Percentiles rank a stretch among this genome's conserved stretches.
These are phyloP conservation scores for Acanthis flammea DNA, from an alignment of 2,797 vertebrate species.

Conservation along the genomic window DNA sequence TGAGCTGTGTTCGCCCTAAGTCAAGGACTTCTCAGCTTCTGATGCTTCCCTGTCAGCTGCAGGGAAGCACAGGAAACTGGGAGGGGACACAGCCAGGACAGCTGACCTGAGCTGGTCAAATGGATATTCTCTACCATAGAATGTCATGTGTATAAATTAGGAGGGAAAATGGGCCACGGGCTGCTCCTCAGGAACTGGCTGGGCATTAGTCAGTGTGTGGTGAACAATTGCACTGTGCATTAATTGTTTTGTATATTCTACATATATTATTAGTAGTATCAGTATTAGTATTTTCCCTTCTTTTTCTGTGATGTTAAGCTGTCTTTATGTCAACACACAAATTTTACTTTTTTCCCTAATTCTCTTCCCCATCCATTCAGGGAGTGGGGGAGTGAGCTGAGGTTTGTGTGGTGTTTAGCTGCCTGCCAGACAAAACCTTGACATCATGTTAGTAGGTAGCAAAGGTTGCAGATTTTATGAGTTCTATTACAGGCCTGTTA, in stretches of 20 bases:
- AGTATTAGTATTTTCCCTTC: not conserved
- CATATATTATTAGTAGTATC: not conserved
- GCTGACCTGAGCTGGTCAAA: not conserved
- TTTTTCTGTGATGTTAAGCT: not conserved
- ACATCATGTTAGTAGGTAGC: not conserved
- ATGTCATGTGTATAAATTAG: too few relatives aligned
- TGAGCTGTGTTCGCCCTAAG: not conserved
- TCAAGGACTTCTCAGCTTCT: not conserved
- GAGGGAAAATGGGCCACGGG: not conserved
- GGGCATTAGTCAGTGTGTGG: rapidly evolving
- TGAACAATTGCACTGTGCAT: not conserved
- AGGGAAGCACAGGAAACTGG: not conserved
- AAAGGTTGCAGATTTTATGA: not conserved
- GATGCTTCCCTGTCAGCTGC: not conserved
- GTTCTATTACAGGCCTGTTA: not conserved
- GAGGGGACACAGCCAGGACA: not conserved
- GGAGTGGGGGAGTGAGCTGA: not conserved
- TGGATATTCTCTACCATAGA: not conserved
- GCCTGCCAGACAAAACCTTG: not conserved
- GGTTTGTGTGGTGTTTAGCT: not conserved
- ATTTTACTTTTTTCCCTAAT: not conserved
- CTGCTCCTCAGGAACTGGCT: not conserved
- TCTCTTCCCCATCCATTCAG: rapidly evolving
- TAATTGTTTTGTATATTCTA: not conserved
- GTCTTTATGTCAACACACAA: not conserved